Evolutionary conservation across 2,113 vertebrate genomes (phyloP).

Genomic region (Dasyornis broadbenti): DNA sequence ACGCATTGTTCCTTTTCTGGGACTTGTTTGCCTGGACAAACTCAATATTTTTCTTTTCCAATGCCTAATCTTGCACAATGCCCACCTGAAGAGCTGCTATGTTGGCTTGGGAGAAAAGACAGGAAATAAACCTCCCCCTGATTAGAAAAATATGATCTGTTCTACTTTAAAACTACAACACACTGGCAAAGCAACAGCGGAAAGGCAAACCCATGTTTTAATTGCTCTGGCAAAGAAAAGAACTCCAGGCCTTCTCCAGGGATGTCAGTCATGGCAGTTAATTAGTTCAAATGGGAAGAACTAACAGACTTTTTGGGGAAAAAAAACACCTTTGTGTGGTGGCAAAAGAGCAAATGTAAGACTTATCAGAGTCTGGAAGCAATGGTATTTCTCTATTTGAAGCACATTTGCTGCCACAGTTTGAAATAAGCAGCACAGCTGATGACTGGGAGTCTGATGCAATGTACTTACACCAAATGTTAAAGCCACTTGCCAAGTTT

Average conservation of each 20-base stretch:
- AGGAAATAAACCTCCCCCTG: not conserved
- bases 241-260: not conserved
- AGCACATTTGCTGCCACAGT: not conserved
- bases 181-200: not conserved
- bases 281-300: not conserved
- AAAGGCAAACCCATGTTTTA: not conserved
- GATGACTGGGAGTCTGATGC: conserved; percentile 5
- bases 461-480: not conserved
- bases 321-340: not conserved
- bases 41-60: not conserved
- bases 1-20: not conserved
- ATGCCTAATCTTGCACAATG: not conserved
- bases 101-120: not conserved
- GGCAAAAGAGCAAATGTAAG: not conserved
- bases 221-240: not conserved
- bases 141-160: not conserved
- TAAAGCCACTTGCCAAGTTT: not conserved
- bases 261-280: not conserved
- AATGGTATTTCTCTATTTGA: not conserved
- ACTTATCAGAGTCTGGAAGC: not conserved
- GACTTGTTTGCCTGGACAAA: not conserved
- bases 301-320: not conserved
- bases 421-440: not conserved
- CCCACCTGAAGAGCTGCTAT: not conserved
- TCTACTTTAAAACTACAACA: not conserved